Conservation (phyloP, 2,113 vertebrate species). For the Acanthochromis polyacanthus region DNA sequence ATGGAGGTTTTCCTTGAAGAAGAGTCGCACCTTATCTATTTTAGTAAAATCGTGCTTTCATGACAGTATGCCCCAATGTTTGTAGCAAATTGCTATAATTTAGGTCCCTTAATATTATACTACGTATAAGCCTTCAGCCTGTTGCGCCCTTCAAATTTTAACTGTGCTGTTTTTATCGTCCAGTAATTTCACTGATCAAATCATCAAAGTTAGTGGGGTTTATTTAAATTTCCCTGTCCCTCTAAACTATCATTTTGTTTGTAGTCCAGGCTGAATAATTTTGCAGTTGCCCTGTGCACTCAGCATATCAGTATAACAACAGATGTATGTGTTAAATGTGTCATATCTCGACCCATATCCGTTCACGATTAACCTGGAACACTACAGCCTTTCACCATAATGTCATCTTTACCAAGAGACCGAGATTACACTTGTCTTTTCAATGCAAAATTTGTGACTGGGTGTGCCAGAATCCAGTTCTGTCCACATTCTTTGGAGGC, state of each 20-base stretch:
- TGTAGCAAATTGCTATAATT: slow-evolving; percentile 84
- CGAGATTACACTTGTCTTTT: slow-evolving; percentile 71
- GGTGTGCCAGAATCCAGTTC: background rate
- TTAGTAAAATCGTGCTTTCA: slow-evolving; percentile 63
- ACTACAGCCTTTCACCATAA: slow-evolving; percentile 10
- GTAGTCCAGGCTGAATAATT: slow-evolving; percentile 15
- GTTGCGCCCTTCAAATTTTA: slow-evolving; percentile 66
- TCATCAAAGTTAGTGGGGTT: slow-evolving; percentile 16
- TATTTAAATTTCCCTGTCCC: slow-evolving; percentile 12
- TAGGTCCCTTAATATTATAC: slow-evolving; percentile 77
- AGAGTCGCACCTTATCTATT: slow-evolving; percentile 84
- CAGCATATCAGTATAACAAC: slow-evolving; percentile 7
- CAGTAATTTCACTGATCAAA: slow-evolving; percentile 50
- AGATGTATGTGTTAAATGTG: slow-evolving; percentile 30
- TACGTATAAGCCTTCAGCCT: slow-evolving; percentile 77
- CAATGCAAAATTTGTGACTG: slow-evolving; percentile 23
- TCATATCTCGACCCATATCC: slow-evolving; percentile 21
- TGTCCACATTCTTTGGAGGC: background rate
- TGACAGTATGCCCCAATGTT: slow-evolving; percentile 68
- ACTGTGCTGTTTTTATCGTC: slow-evolving; percentile 52
- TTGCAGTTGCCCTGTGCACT: slow-evolving; percentile 11
- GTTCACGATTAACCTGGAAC: slow-evolving; percentile 24
- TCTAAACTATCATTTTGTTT: slow-evolving; percentile 11
- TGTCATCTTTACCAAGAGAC: slow-evolving; percentile 26
- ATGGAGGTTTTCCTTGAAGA: slow-evolving; percentile 80